A percentile compares a stretch with the other conserved stretches of the same genome.
These are phyloP conservation scores for Labeo catla DNA, from an alignment of 2,113 vertebrate genomes.

Conservation along the genomic window DNA sequence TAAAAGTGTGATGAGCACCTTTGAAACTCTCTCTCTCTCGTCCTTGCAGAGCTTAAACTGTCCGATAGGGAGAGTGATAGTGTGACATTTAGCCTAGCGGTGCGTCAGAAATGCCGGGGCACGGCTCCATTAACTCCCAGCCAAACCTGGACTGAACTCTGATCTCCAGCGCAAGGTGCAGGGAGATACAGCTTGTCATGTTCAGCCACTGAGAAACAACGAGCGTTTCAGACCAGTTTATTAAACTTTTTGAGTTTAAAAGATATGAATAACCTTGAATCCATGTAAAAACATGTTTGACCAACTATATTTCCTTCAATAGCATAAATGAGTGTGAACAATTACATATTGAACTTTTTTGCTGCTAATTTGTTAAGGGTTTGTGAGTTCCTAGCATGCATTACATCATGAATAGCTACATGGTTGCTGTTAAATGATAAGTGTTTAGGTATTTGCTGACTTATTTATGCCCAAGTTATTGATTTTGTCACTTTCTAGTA, in stretches of 20 bases:
- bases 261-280: neutral
- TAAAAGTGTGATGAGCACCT: slow-evolving; percentile 30
- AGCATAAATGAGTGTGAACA: neutral
- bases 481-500: neutral
- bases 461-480: neutral
- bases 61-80: slow-evolving; percentile 58
- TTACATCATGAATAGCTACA: neutral
- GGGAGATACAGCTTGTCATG: neutral
- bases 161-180: slow-evolving; percentile 13
- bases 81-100: slow-evolving; percentile 56
- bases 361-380: neutral
- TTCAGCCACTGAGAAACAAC: neutral
- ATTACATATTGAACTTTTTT: neutral
- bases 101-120: slow-evolving; percentile 56
- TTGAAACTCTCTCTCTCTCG: slow-evolving; percentile 43
- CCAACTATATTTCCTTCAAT: neutral
- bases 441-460: neutral
- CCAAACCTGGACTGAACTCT: slow-evolving; percentile 20
- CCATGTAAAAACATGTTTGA: neutral
- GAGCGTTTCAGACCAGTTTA: neutral
- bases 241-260: neutral
- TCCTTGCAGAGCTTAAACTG: slow-evolving; percentile 9
- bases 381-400: neutral
- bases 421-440: neutral
- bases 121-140: slow-evolving; percentile 50